Evolutionary conservation across 2,888 invertebrate genomes (phyloP), one percentile per base, ranked within the genome.

Genomic region (Salticus scenicus): DNA sequence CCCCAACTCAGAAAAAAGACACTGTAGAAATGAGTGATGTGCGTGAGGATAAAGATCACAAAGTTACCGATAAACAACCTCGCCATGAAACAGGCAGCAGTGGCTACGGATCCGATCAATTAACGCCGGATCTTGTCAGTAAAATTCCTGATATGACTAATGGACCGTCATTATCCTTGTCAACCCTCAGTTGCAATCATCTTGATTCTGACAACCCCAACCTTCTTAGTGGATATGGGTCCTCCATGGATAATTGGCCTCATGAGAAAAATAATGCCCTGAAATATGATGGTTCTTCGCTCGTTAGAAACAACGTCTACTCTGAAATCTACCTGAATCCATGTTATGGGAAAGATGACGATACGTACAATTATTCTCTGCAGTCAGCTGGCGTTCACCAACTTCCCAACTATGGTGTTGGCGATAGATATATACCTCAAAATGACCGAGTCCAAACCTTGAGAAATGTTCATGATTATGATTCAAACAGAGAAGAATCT

Each of bases 41-140:
- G 10, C 28, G 78, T 0, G 73, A 69, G 57, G 87, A 85, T 57
- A 87, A 85, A 67, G 88, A 88, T 64, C 57, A 80, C 14, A 82
- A 80, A 70, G 84, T 87, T 12, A 76, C 81, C 24, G 89, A 89
- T 73, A 89, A 88, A 57, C 88, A 88, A 69, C 87, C 88, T 24
- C 78, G 87, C 14, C 88, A 83, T 27, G 89, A 89, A 73, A 89
- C 87, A 41, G 88, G 88, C 12, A 88, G 88, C 51, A 87, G 88
- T 51, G 88, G 88, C 37, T 88, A 88, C 31, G 88, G 88, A 66
- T 88, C 88, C 5, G 88, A 88, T 70, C 88, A 88, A 63, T 71
- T 87, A 37, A 88, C 88, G 33, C 88, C 88, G 12, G 88, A 88
- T 79, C 79, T 88, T 30, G 88, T 88, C 27, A 88, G 84, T 76